phyloP scores from a whole-genome alignment of 1,140 invertebrate species.

The Lepidurus apus region DNA sequence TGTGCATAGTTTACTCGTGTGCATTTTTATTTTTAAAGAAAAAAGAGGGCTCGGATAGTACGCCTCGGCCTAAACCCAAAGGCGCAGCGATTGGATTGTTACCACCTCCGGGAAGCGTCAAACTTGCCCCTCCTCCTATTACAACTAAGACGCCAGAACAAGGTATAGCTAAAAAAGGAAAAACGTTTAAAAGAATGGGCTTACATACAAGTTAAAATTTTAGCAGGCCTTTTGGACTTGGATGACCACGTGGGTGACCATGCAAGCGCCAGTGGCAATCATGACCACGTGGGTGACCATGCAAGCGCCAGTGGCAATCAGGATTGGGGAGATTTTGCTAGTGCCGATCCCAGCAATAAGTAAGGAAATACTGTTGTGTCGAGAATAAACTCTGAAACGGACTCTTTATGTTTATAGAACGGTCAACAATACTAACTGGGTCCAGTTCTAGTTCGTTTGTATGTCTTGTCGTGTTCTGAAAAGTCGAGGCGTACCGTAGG shows the following conservation, averaged over 20 bases:
- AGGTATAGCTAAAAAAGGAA: conserved; percentile 54
- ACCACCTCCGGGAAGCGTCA: conserved; percentile 71
- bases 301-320: conserved; percentile 31
- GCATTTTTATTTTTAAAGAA: conserved; percentile 54
- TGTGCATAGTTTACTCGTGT: conserved; percentile 22
- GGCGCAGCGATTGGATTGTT: conserved; percentile 54
- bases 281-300: conserved; percentile 39
- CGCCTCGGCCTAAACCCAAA: conserved; percentile 57
- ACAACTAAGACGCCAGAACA: conserved; percentile 58
- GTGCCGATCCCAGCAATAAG: conserved; percentile 50
- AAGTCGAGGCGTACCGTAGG: background rate
- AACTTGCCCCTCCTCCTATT: conserved; percentile 59
- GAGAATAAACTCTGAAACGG: background rate
- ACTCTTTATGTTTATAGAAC: background rate
- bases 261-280: conserved; percentile 41
- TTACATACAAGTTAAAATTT: conserved; percentile 38
- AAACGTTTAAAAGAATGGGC: conserved; percentile 49
- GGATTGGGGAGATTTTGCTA: conserved; percentile 72
- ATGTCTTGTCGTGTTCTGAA: background rate
- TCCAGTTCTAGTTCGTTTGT: conserved; percentile 37
- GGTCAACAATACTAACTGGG: conserved; percentile 37
- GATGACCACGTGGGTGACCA: conserved; percentile 39
- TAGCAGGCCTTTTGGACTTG: conserved; percentile 41
- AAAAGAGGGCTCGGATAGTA: conserved; percentile 74
- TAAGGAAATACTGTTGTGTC: conserved; percentile 38